Evolutionary conservation across 2,113 vertebrate species (phyloP), one percentile per base, ranked within the genome.

Genomic region (Ornithorhynchus anatinus): DNA sequence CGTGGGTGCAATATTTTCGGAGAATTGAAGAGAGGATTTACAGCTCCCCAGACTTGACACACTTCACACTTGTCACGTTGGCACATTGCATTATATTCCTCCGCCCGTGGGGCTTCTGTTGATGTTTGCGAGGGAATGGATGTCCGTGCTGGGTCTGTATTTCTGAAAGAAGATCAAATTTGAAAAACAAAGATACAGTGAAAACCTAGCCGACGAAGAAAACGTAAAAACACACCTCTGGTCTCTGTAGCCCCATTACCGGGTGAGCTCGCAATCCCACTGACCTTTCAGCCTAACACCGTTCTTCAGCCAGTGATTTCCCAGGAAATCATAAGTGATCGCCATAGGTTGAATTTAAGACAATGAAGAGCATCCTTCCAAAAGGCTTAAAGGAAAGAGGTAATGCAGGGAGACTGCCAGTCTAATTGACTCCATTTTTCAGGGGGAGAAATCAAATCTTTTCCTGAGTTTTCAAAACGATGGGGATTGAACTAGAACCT

Each of bases 41-140:
- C 80, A 57, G 72, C 60, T 64, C 75, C 37, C 19, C 63, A 70
- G 70, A 68, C 69, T 81, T 81, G 86, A 81, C 75, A 85, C 32
- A 70, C 75, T 85, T 87, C 68, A 77, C 72, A 87, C 83, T 80
- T 80, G 80, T 85, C 86, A 84, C 77, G 75, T 77, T 84, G 83
- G 78, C 78, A 87, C 83, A 84, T 80, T 84, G 78, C 65, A 77
- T 85, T 87, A 85, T 47, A 67, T 40, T 65, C 50, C 31, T 40
- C 69, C 77, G 70, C 80, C 80, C 73, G 67, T 36, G 53, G 64
- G 80, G 83, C 70, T 77, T 81, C 67, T 77, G 80, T 77, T 75
- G 59, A 77, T 87, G 75, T 84, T 84, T 87, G 66, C 75, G 60
- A 77, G 37, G 72, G 75, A 77, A 84, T 77, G 66, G 75, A 84